Conservation (phyloP, 2,797 vertebrate species). For the Hipposideros larvatus region DNA sequence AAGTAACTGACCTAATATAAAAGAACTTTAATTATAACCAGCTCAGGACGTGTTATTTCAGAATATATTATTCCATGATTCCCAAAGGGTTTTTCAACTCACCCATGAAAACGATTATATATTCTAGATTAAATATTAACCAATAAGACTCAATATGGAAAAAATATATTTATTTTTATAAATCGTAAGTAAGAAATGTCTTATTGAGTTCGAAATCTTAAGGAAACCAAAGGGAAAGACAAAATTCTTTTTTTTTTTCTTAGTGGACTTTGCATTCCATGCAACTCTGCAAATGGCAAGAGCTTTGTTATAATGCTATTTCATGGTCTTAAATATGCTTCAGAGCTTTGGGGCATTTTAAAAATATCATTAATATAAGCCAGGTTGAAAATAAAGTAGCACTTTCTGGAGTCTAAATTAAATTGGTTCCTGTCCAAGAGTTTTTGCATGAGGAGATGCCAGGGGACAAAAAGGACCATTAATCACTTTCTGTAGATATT, state of each 20-base stretch:
- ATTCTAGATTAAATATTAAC: slow-evolving; percentile 58
- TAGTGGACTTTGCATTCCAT: slow-evolving; percentile 39
- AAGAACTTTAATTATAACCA: slow-evolving; percentile 41
- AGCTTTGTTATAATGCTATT: slow-evolving; percentile 74
- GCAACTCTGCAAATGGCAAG: slow-evolving; percentile 66
- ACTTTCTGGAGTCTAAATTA: slow-evolving; percentile 81
- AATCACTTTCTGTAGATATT: slow-evolving; percentile 68
- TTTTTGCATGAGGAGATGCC: slow-evolving; percentile 61
- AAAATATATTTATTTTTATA: slow-evolving; percentile 33
- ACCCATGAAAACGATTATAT: slow-evolving; percentile 16
- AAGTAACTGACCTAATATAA: slow-evolving; percentile 10
- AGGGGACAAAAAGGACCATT: neutral
- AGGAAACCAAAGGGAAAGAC: slow-evolving; percentile 20
- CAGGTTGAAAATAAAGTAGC: slow-evolving; percentile 68
- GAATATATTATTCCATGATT: slow-evolving; percentile 22
- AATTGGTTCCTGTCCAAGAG: slow-evolving; percentile 78
- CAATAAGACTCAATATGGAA: neutral
- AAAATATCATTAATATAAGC: slow-evolving; percentile 81
- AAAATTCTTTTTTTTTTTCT: neutral
- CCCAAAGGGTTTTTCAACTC: slow-evolving; percentile 52
- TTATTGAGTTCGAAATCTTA: slow-evolving; percentile 64
- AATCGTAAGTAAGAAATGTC: slow-evolving; percentile 50
- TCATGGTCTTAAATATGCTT: slow-evolving; percentile 65
- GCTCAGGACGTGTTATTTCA: neutral
- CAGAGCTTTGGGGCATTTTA: slow-evolving; percentile 71